Base-by-base conservation (phyloP, 2,113 vertebrate species). In the Pipa parva region DNA sequence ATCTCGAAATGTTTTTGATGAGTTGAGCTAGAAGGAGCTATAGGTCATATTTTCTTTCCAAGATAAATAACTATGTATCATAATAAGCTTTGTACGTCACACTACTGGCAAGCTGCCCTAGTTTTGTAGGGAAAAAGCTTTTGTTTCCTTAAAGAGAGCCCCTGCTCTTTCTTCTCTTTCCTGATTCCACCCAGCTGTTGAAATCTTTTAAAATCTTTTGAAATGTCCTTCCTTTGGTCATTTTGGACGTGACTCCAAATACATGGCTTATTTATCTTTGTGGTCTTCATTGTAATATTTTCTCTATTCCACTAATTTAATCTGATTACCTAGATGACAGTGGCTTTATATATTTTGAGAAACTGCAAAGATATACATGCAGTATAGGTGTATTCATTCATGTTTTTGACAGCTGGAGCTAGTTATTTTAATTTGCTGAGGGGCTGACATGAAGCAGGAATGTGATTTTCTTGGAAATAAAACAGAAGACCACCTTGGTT, bases 21-120 rank as follows among this genome's bases (percentile, higher is more conserved):
- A 91, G 82, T 76, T 91, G 86, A 92, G 7, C 33, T 36, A 36
- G 33, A 36, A 9, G 4, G 15, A 36, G 15, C 15, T 2, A 33
- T n/a, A n/a, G n/a, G n/a, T n/a, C n/a, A 36, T 1, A 2, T 11
- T 36, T 7, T 36, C 3, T 9, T 9, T 9, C 33, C 33, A 36
- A 36, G 15, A 5, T 36, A 5, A 36, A 36, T 13, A 36, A 12
- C 33, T 36, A 13, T 11, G 33, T 36, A 36, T 9, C 33, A 15
- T 27, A 54, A 54, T 54, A 17, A 27, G 12, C 27, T 12, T 7
- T 27, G 25, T 13, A 28, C 52, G 3, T 60, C 37, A 10, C 37
- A 17, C 5, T 11, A 13, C 9, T n/a, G 58, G n/a, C 17, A 29
- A 2, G 11, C 22, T 18, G 27, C 48, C 31, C 28, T 10, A 33